Evolutionary conservation across 2,113 vertebrate species (phyloP).

Genomic region (Ptilonorhynchus violaceus): DNA sequence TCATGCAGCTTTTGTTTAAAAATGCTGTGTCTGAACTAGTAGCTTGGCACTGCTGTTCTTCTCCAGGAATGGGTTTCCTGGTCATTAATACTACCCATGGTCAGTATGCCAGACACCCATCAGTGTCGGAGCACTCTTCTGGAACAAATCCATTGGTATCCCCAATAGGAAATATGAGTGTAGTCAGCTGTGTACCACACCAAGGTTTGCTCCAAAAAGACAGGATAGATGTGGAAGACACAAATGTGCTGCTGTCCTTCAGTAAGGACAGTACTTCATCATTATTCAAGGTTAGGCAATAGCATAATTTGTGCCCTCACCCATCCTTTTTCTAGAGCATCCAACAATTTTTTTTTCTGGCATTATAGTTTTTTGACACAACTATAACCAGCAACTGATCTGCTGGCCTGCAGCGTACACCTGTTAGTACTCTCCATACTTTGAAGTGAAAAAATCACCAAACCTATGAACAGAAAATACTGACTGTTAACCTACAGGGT

Average conservation of each 20-base stretch:
- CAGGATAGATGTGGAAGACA: background rate
- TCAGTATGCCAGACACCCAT: fast-evolving
- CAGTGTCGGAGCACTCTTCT: background rate
- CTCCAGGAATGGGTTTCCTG: background rate
- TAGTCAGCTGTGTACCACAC: background rate
- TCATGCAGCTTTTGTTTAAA: background rate
- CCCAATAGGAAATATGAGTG: background rate
- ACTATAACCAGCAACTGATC: too few relatives aligned
- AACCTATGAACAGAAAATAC: background rate
- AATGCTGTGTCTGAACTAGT: background rate
- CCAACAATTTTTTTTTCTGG: background rate
- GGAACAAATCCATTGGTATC: background rate
- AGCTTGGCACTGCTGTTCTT: background rate
- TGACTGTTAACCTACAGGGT: background rate
- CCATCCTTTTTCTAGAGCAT: background rate
- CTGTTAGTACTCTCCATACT: background rate
- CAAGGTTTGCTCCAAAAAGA: background rate
- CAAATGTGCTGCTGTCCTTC: background rate
- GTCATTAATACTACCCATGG: background rate
- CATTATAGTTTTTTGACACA: background rate
- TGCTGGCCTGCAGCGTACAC: background rate
- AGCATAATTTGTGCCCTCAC: background rate
- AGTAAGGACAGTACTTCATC: background rate
- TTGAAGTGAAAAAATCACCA: background rate
- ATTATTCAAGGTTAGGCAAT: background rate